Evolutionary conservation across 1,140 invertebrate genomes (phyloP), one percentile per base, ranked within the genome.

Genomic region (Penaeus chinensis): DNA sequence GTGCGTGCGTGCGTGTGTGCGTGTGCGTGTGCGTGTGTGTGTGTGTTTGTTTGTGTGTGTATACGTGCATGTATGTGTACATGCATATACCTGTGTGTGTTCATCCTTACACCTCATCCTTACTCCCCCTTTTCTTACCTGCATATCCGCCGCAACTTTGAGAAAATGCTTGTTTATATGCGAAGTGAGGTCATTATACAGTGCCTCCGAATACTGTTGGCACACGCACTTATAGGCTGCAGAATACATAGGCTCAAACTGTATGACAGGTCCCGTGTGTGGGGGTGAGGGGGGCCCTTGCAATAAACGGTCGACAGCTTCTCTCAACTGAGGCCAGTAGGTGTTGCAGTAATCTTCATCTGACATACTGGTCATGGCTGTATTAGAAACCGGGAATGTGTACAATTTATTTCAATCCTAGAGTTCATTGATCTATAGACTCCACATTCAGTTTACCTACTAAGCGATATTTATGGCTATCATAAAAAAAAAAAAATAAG

Each of bases 191-290:
- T 87, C 86, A 76, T 83, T 87, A 65, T 78, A 87, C 71, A 87
- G 86, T 5, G 86, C 69, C 60, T 87, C 86, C 4, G 86, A 87
- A 54, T 87, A 79, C 37, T 87, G 86, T 60, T 87, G 86, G 78
- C 86, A 87, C 54, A 87, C 86, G 83, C 86, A 87, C 60, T 87
- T 87, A 81, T 87, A 87, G 13, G 86, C 86, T 18, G 86, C 86
- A 10, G 86, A 87, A 32, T 87, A 87, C 86, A 87, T 87, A 16
- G 86, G 86, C 19, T 87, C 86, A 87, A 87, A 87, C 66, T 87
- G 78, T 74, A 87, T 87, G 42, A 82, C 69, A 24, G 71, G 86
- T 24, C 86, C 86, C 11, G 81, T 42, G 54, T 87, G 86, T 10
- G 81, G 66, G 10, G 79, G 80, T 22, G 86, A 71, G 22, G 69